phyloP scores from a whole-genome alignment of 2,888 invertebrate genomes.

The Drosophila lacicola region DNA sequence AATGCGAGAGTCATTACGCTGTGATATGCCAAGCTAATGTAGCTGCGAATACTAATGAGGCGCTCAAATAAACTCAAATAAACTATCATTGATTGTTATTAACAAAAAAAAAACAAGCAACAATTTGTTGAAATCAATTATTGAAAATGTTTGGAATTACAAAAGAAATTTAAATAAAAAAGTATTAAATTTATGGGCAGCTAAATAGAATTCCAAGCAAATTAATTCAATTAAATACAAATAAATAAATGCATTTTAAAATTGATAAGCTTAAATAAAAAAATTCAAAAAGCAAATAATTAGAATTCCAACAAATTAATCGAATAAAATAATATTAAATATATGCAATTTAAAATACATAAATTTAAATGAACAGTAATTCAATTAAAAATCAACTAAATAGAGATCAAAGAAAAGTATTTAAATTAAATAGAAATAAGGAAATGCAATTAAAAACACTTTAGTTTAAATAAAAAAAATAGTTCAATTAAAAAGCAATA shows the following conservation, averaged over 20 bases:
- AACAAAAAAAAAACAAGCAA: background rate
- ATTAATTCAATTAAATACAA: background rate
- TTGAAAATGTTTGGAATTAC: background rate
- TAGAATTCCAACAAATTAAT: background rate
- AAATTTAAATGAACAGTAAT: no score
- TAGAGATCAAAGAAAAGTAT: no score
- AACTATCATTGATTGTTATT: background rate
- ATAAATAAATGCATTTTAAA: background rate
- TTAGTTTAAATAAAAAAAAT: no score
- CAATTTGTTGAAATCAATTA: background rate
- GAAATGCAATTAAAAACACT: background rate
- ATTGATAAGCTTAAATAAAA: background rate
- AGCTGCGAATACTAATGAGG: conserved; percentile 4
- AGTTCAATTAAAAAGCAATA: no score
- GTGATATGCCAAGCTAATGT: background rate
- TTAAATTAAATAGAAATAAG: no score
- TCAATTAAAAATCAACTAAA: no score
- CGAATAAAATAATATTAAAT: background rate
- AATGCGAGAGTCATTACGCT: conserved; percentile 4
- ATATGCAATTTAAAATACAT: background rate
- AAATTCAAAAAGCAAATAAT: background rate
- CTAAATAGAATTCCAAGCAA: no score
- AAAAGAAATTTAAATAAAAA: no score
- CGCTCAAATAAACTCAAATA: background rate
- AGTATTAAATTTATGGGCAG: no score